phyloP scores from a whole-genome alignment of 1,140 invertebrate genomes.

The Agrilus planipennis region DNA sequence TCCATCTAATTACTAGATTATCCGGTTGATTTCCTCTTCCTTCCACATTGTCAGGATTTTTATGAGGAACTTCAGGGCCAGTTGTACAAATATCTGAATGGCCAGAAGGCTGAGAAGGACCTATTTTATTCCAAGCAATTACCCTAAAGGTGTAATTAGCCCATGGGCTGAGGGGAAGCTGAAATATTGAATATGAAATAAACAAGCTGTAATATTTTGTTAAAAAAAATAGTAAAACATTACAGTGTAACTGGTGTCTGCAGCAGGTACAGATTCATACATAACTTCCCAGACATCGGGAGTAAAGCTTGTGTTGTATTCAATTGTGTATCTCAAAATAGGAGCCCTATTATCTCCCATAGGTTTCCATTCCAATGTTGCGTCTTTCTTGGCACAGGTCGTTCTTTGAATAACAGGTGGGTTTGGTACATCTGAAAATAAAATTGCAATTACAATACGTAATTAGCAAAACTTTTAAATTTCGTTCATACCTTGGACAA shows the following conservation, averaged over 20 bases:
- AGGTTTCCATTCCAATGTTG: conserved; percentile 71
- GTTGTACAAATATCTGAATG: conserved; percentile 78
- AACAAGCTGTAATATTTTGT: neutral
- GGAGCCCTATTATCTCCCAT: conserved; percentile 90
- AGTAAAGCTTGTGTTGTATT: conserved; percentile 90
- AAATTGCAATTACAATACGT: conserved; percentile 16
- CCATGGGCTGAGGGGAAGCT: conserved; percentile 75
- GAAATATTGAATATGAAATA: neutral
- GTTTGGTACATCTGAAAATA: conserved; percentile 94
- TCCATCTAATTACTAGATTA: conserved; percentile 93
- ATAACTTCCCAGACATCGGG: conserved; percentile 83
- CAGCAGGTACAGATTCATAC: conserved; percentile 63
- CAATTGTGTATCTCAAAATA: conserved; percentile 82
- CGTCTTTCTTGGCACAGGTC: conserved; percentile 55
- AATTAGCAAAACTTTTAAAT: neutral
- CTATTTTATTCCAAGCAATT: conserved; percentile 86
- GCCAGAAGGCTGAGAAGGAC: conserved; percentile 71
- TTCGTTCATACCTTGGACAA: conserved; percentile 57
- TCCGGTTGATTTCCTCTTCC: conserved; percentile 77
- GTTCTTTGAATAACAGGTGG: conserved; percentile 58
- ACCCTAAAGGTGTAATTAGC: conserved; percentile 96
- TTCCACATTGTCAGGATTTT: conserved; percentile 91
- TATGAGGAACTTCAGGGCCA: conserved; percentile 75
- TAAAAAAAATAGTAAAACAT: conserved; percentile 4
- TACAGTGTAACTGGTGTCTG: conserved; percentile 59